These are phyloP conservation scores for Cromileptes altivelis DNA, from an alignment of 2,113 vertebrate species.

Conservation along the genomic window DNA sequence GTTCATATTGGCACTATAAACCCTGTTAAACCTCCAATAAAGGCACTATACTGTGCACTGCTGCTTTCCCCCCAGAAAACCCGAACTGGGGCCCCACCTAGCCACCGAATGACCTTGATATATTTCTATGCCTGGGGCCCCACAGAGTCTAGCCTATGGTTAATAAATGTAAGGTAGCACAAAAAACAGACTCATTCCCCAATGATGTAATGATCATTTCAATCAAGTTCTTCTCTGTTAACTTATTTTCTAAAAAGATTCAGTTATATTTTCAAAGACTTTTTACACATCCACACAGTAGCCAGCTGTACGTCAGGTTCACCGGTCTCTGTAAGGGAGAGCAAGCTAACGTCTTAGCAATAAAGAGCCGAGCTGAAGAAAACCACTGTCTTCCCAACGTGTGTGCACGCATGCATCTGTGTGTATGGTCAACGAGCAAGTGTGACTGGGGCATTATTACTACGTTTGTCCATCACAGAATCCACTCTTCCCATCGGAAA, in stretches of 20 bases:
- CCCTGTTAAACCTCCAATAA: no score
- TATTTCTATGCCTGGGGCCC: no score
- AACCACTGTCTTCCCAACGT: slow-evolving; percentile 73
- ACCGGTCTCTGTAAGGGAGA: slow-evolving; percentile 36
- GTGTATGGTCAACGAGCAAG: slow-evolving; percentile 27
- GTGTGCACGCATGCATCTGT: slow-evolving; percentile 24
- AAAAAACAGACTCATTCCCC: neutral
- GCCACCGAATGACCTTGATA: no score
- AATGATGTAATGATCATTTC: slow-evolving; percentile 1
- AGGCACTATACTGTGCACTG: no score
- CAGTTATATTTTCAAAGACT: slow-evolving; percentile 22
- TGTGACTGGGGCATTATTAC: slow-evolving; percentile 45
- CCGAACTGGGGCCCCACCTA: no score
- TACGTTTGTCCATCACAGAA: slow-evolving; percentile 46
- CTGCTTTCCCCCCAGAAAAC: no score
- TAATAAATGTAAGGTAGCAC: neutral
- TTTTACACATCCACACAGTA: slow-evolving; percentile 49
- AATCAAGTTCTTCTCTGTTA: slow-evolving; percentile 12
- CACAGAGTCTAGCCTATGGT: neutral
- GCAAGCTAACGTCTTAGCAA: slow-evolving; percentile 75
- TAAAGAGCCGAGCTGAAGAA: slow-evolving; percentile 70
- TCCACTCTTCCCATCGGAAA: slow-evolving; percentile 49
- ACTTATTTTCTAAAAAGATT: slow-evolving; percentile 7
- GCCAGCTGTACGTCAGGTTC: slow-evolving; percentile 39
- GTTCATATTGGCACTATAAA: no score